Conservation (phyloP, 2,888 invertebrate species). For the Halictus quadricinctus region DNA sequence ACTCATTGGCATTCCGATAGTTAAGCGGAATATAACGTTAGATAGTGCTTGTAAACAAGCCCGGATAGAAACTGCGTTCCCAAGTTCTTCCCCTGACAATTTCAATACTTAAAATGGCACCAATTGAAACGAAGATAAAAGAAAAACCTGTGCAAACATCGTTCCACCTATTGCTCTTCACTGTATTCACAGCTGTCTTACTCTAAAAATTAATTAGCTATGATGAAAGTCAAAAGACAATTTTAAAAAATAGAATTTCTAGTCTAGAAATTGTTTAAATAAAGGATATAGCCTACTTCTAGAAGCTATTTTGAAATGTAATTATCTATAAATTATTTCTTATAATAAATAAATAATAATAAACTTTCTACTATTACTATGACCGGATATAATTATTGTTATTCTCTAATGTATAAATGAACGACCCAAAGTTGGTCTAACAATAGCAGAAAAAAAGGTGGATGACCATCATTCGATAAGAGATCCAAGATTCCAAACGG, state of each 20-base stretch:
- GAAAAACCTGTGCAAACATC: background rate
- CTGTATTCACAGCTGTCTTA: background rate
- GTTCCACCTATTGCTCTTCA: background rate
- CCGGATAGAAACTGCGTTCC: background rate
- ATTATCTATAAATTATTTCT: too few species aligned
- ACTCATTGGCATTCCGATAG: slow-evolving; percentile 27
- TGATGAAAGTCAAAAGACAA: background rate
- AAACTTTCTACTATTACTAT: background rate
- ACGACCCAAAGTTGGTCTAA: background rate
- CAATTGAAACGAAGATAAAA: background rate
- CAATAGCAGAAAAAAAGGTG: background rate
- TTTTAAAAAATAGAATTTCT: too few species aligned
- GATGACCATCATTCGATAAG: background rate
- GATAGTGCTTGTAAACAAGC: slow-evolving; percentile 15
- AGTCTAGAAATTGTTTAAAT: too few species aligned
- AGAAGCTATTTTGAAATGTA: too few species aligned
- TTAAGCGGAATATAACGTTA: slow-evolving; percentile 17
- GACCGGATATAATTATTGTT: too few species aligned
- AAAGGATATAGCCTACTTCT: too few species aligned
- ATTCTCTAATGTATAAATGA: background rate
- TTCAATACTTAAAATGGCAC: background rate
- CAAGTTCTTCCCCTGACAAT: background rate
- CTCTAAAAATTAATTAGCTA: background rate
- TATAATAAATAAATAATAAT: too few species aligned
- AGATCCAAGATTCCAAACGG: background rate